Evolutionary conservation across 2,113 vertebrate species (phyloP).

Genomic region (Cryptomyrus ogoouensis): DNA sequence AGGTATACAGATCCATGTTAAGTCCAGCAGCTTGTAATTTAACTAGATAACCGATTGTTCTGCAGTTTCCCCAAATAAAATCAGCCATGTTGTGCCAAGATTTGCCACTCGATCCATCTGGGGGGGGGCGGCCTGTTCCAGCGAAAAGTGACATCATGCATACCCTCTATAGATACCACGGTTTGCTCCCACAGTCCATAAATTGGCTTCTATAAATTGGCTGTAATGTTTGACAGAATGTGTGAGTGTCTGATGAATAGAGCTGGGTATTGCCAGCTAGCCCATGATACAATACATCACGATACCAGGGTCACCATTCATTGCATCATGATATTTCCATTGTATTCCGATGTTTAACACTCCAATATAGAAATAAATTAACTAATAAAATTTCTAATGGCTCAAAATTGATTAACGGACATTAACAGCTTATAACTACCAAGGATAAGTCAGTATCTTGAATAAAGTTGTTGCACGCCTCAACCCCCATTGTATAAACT

Average conservation of each 20-base stretch:
- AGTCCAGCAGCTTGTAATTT: too few species aligned
- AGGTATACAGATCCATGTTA: too few species aligned
- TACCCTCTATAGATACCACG: neutral
- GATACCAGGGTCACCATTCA: neutral
- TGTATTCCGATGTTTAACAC: too few species aligned
- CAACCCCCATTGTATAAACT: neutral
- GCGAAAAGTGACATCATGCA: neutral
- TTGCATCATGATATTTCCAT: neutral
- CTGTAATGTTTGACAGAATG: neutral
- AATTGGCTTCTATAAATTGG: neutral
- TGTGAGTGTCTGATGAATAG: neutral
- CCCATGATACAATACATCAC: neutral
- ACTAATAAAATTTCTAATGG: neutral
- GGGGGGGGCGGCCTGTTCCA: too few species aligned
- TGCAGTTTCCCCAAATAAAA: too few species aligned
- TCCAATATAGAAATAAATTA: neutral
- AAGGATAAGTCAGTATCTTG: neutral
- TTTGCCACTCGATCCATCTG: too few species aligned
- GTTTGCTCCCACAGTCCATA: neutral
- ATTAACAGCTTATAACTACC: neutral
- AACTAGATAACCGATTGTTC: too few species aligned
- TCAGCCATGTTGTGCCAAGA: too few species aligned
- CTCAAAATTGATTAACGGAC: neutral
- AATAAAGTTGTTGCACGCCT: neutral
- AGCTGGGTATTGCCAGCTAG: neutral